phyloP scores from a whole-genome alignment of 2,888 invertebrate species.

The Tipula vernalis region DNA sequence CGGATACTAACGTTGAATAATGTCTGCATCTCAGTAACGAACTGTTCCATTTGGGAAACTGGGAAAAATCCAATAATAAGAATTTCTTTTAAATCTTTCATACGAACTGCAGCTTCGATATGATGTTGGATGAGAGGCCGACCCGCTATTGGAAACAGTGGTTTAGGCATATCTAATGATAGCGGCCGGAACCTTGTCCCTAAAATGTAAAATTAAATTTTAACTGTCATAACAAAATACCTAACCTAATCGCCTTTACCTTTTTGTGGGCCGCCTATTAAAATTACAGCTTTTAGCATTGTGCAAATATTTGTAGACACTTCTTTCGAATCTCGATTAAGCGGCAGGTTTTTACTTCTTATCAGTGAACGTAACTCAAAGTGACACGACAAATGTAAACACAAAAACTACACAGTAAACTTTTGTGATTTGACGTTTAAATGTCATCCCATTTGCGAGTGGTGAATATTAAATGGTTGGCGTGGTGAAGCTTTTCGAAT shows the following conservation, averaged over 20 bases:
- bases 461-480: background rate
- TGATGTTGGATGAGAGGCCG: slow-evolving; percentile 93
- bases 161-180: slow-evolving; percentile 94
- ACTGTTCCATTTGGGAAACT: slow-evolving; percentile 68
- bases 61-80: slow-evolving; percentile 90
- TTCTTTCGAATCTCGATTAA: background rate
- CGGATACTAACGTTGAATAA: slow-evolving; percentile 70
- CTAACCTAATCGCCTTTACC: slow-evolving; percentile 41
- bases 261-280: slow-evolving; percentile 91
- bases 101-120: slow-evolving; percentile 78
- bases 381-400: background rate
- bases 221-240: background rate
- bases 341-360: background rate
- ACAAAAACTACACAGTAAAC: background rate
- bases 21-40: slow-evolving; percentile 74
- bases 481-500: background rate
- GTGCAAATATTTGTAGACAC: slow-evolving; percentile 13
- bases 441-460: background rate
- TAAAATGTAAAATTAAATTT: slow-evolving; percentile 30
- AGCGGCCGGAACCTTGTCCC: slow-evolving; percentile 95
- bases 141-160: slow-evolving; percentile 93
- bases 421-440: background rate
- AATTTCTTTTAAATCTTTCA: slow-evolving; percentile 76
- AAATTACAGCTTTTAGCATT: slow-evolving; percentile 76
- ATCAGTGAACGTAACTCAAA: background rate